Evolutionary conservation across 1,140 invertebrate species (phyloP).

Genomic region (Lasioglossum baleicum): DNA sequence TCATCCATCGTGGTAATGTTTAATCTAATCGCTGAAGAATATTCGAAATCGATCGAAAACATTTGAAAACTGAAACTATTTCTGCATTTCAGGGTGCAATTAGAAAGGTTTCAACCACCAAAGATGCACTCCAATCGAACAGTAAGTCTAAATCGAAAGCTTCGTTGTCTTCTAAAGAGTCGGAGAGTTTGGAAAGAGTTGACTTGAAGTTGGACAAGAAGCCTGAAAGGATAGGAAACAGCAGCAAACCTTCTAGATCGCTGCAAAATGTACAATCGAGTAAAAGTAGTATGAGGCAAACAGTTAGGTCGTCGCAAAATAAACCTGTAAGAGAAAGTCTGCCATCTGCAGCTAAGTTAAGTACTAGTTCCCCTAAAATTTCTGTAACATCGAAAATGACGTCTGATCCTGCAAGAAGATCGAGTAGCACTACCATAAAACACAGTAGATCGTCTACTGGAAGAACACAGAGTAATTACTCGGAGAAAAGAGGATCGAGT

Average conservation of each 20-base stretch:
- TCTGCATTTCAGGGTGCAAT: constrained; percentile 51
- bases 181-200: constrained; percentile 21
- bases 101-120: constrained; percentile 54
- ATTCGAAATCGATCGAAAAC: neutral
- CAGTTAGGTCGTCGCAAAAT: constrained; percentile 18
- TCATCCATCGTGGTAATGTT: neutral
- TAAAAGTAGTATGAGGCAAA: constrained; percentile 30
- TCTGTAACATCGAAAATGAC: constrained; percentile 28
- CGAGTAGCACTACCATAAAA: constrained; percentile 12
- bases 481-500: constrained; percentile 68
- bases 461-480: constrained; percentile 12
- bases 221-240: constrained; percentile 21
- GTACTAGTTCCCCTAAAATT: constrained; percentile 5
- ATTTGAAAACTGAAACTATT: neutral
- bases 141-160: constrained; percentile 46
- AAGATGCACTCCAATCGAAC: constrained; percentile 48
- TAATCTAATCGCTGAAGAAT: neutral
- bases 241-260: constrained; percentile 31
- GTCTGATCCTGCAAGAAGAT: constrained; percentile 10
- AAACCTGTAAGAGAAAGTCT: constrained; percentile 34
- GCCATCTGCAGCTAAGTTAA: constrained; percentile 27
- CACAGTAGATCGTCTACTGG: constrained; percentile 32
- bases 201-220: constrained; percentile 27
- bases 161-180: constrained; percentile 12
- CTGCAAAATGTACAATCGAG: constrained; percentile 16